These are phyloP conservation scores for Holcopasites calliopsidis DNA, from an alignment of 1,140 invertebrate genomes.

Conservation along the genomic window DNA sequence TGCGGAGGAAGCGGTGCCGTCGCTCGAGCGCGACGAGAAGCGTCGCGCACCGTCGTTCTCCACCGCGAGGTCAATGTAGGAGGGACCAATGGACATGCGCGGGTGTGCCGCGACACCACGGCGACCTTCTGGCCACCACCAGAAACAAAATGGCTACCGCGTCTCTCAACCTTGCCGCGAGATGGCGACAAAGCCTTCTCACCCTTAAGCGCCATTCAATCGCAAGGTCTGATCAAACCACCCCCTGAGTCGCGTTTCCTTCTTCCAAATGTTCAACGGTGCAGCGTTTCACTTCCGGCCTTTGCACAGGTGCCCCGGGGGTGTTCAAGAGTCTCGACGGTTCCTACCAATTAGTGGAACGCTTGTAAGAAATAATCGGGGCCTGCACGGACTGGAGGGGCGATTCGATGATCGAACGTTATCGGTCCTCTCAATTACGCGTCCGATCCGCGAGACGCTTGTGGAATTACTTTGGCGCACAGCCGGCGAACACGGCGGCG, in stretches of 20 bases:
- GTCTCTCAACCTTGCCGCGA: constrained; percentile 61
- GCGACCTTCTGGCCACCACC: constrained; percentile 80
- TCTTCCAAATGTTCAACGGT: background rate
- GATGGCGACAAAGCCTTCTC: constrained; percentile 73
- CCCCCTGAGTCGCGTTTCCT: background rate
- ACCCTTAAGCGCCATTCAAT: background rate
- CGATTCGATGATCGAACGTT: constrained; percentile 34
- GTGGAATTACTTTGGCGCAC: constrained; percentile 25
- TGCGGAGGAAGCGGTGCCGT: constrained; percentile 40
- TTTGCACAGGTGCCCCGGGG: too few relatives aligned
- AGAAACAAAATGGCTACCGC: constrained; percentile 80
- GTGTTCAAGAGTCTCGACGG: too few relatives aligned
- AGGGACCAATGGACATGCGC: constrained; percentile 80
- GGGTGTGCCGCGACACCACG: constrained; percentile 79
- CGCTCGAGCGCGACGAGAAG: constrained; percentile 23
- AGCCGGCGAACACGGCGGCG: constrained; percentile 41
- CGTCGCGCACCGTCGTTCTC: constrained; percentile 8
- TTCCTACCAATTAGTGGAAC: too few relatives aligned
- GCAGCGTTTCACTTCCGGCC: too few relatives aligned
- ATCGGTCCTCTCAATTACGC: constrained; percentile 46
- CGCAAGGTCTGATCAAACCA: background rate
- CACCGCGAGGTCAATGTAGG: constrained; percentile 67
- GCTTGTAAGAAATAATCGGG: too few relatives aligned
- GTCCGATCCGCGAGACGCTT: constrained; percentile 53
- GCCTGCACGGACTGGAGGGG: too few relatives aligned